Conservation (phyloP, 1,140 invertebrate genomes). For the Varroa destructor region DNA sequence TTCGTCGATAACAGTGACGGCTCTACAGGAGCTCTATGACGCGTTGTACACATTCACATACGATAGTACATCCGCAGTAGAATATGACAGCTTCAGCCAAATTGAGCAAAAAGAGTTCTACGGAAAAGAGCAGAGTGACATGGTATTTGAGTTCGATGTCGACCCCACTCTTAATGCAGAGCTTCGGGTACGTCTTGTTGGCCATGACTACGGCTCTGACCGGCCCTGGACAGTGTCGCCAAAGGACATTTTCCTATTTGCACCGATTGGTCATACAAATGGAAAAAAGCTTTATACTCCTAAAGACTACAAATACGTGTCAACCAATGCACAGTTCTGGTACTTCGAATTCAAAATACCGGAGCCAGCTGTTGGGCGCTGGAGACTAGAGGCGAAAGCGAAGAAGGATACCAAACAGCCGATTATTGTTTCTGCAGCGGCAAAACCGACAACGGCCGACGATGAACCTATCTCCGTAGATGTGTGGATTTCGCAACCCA, state of each 20-base stretch:
- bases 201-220: constrained; percentile 4
- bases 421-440: constrained; percentile 5
- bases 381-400: constrained; percentile 15
- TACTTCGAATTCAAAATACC: constrained; percentile 20
- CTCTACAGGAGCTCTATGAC: constrained; percentile 19
- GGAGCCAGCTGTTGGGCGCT: constrained; percentile 1
- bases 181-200: background rate
- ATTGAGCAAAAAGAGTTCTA: constrained; percentile 23
- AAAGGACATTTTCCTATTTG: constrained; percentile 16
- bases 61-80: background rate
- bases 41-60: constrained; percentile 6
- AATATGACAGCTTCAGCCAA: constrained; percentile 7
- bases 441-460: constrained; percentile 2
- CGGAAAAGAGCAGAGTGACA: constrained; percentile 13
- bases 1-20: background rate
- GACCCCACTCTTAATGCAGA: constrained; percentile 5
- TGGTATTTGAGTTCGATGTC: constrained; percentile 8
- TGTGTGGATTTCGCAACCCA: constrained; percentile 17
- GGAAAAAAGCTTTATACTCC: background rate
- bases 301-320: constrained; percentile 16
- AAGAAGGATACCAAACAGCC: constrained; percentile 16
- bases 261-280: background rate
- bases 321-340: constrained; percentile 9
- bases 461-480: constrained; percentile 18
- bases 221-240: constrained; percentile 15